A percentile compares a stretch with the other conserved stretches of the same genome.
phyloP scores from a whole-genome alignment of 2,113 vertebrate species.

The Paedocypris sp. region DNA sequence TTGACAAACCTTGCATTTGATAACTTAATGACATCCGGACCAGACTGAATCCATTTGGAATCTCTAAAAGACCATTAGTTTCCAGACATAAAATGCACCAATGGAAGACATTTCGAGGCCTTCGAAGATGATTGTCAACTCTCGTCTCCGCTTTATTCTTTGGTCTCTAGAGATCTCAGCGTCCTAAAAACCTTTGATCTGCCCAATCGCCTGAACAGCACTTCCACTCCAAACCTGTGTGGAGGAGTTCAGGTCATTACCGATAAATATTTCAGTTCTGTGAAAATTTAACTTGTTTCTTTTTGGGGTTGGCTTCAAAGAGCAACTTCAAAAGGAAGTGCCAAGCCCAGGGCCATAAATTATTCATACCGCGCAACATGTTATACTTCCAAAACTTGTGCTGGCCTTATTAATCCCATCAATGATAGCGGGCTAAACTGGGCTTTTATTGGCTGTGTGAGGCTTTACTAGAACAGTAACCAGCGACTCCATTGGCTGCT shows the following conservation, averaged over 20 bases:
- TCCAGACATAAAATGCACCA: neutral
- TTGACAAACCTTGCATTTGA: neutral
- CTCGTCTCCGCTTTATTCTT: neutral
- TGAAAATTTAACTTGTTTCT: conserved; percentile 57
- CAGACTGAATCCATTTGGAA: neutral
- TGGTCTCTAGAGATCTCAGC: neutral
- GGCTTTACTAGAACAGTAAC: conserved; percentile 3
- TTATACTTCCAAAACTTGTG: conserved; percentile 50
- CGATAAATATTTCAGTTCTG: conserved; percentile 63
- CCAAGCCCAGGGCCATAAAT: conserved; percentile 56
- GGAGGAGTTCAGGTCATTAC: conserved; percentile 47
- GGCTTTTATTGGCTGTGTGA: conserved; percentile 25
- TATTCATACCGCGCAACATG: conserved; percentile 56
- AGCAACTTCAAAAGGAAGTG: conserved; percentile 60
- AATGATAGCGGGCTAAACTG: conserved; percentile 42
- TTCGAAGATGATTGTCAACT: neutral
- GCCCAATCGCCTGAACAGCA: conserved; percentile 17
- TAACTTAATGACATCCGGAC: neutral
- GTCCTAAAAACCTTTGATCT: conserved; percentile 14
- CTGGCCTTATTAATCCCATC: conserved; percentile 55
- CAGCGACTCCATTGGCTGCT: neutral
- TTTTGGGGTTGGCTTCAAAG: conserved; percentile 50
- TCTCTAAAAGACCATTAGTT: neutral
- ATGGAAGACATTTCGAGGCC: neutral
- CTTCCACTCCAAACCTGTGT: neutral